These are phyloP conservation scores for Meiosimyza decipiens DNA, from an alignment of 2,888 invertebrate species.

Conservation along the genomic window DNA sequence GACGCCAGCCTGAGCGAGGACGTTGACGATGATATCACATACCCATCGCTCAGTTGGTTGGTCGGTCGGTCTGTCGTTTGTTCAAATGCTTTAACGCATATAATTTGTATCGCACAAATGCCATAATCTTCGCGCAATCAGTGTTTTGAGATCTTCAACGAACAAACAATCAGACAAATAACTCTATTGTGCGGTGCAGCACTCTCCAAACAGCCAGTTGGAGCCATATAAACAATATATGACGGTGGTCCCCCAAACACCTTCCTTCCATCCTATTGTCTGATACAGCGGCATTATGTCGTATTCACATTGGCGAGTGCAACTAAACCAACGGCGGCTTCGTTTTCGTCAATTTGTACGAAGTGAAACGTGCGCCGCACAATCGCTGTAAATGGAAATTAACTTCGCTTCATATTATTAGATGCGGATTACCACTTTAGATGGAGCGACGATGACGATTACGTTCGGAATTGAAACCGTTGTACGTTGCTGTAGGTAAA, in stretches of 20 bases:
- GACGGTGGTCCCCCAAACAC: no score
- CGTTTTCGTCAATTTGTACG: conserved; percentile 37
- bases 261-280: not conserved
- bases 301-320: conserved; percentile 22
- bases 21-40: not conserved
- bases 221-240: conserved; percentile 2
- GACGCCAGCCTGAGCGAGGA: not conserved
- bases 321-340: conserved; percentile 28
- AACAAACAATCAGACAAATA: conserved; percentile 57
- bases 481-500: conserved; percentile 28
- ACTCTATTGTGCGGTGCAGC: conserved; percentile 51
- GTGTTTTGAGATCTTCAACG: conserved; percentile 2
- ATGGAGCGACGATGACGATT: conserved; percentile 23
- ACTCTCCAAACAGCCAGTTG: conserved; percentile 10
- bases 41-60: not conserved
- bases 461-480: conserved; percentile 11
- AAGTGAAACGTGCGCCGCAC: conserved; percentile 57
- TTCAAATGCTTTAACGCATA: conserved; percentile 49
- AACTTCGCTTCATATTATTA: conserved; percentile 62
- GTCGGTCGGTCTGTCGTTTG: not conserved
- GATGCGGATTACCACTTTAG: conserved; percentile 59
- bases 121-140: conserved; percentile 36
- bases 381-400: conserved; percentile 41
- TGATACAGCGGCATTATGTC: conserved; percentile 18
- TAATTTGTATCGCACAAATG: conserved; percentile 48